These are phyloP conservation scores for Zaprionus taronus DNA, from an alignment of 1,140 invertebrate genomes.

Conservation along the genomic window DNA sequence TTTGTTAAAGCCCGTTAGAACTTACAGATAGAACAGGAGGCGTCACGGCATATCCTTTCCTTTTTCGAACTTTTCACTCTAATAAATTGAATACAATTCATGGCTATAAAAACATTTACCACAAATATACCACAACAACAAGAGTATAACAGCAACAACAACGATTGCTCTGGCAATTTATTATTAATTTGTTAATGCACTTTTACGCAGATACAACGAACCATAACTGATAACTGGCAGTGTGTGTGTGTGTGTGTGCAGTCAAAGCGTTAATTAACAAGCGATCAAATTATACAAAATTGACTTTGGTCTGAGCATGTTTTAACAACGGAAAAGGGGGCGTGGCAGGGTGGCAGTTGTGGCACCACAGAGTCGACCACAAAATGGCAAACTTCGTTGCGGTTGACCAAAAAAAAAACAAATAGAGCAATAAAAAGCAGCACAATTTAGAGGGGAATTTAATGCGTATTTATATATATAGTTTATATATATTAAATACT, in stretches of 20 bases:
- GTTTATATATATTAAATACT: background rate
- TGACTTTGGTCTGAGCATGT: conserved; percentile 50
- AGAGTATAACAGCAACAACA: background rate
- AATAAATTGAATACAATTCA: too few species aligned
- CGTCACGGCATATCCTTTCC: too few species aligned
- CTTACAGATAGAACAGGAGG: too few species aligned
- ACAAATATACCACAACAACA: background rate
- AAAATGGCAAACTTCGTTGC: conserved; percentile 51
- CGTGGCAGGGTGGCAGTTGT: conserved; percentile 15
- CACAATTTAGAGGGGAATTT: conserved; percentile 33
- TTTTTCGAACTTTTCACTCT: too few species aligned
- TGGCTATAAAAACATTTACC: too few species aligned
- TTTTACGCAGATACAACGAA: conserved; percentile 34
- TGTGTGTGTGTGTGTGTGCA: conserved; percentile 37
- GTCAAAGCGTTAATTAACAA: conserved; percentile 68
- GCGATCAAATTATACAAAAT: conserved; percentile 67
- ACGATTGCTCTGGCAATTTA: background rate
- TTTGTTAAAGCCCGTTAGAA: too few species aligned
- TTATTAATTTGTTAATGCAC: conserved; percentile 41
- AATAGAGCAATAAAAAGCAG: conserved; percentile 24
- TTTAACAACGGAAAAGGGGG: conserved; percentile 12
- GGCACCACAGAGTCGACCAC: conserved; percentile 49
- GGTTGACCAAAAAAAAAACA: conserved; percentile 20
- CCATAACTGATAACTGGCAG: conserved; percentile 14
- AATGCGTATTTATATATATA: background rate